A percentile compares a stretch with the other conserved stretches of the same genome.
Evolutionary conservation across 2,888 invertebrate species (phyloP).

Genomic region (Neuroscelio doddi): DNA sequence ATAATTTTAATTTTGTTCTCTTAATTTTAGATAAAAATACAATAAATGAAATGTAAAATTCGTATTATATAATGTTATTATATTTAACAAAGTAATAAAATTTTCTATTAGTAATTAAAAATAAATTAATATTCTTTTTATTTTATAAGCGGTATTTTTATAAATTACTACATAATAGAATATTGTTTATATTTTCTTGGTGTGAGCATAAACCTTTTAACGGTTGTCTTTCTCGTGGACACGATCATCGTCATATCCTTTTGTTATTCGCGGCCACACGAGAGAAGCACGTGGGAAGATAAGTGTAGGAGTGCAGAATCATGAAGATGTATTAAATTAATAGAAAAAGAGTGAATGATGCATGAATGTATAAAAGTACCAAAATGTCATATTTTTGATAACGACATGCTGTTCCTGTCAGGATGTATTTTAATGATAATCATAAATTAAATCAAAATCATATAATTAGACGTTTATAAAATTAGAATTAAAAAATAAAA

Average conservation of each 20-base stretch:
- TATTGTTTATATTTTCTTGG: constrained; percentile 35
- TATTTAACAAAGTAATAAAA: too few species aligned
- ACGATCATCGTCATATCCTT: constrained; percentile 37
- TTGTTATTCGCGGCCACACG: constrained; percentile 33
- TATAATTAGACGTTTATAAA: too few species aligned
- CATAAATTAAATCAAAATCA: too few species aligned
- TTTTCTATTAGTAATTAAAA: too few species aligned
- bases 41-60: too few species aligned
- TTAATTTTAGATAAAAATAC: too few species aligned
- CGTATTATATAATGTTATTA: too few species aligned
- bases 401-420: too few species aligned
- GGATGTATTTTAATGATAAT: too few species aligned
- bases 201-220: constrained; percentile 40
- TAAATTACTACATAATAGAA: constrained; percentile 28
- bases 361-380: constrained; percentile 10
- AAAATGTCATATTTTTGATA: constrained; percentile 15
- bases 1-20: too few species aligned
- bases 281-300: constrained; percentile 37
- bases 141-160: constrained; percentile 25
- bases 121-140: too few species aligned
- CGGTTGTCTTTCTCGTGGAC: constrained; percentile 24
- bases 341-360: constrained; percentile 10
- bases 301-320: constrained; percentile 25
- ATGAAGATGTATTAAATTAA: constrained; percentile 1
- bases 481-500: too few species aligned